Evolutionary conservation across 2,113 vertebrate genomes (phyloP), one percentile per base, ranked within the genome.

Genomic region (Sapajus apella): DNA sequence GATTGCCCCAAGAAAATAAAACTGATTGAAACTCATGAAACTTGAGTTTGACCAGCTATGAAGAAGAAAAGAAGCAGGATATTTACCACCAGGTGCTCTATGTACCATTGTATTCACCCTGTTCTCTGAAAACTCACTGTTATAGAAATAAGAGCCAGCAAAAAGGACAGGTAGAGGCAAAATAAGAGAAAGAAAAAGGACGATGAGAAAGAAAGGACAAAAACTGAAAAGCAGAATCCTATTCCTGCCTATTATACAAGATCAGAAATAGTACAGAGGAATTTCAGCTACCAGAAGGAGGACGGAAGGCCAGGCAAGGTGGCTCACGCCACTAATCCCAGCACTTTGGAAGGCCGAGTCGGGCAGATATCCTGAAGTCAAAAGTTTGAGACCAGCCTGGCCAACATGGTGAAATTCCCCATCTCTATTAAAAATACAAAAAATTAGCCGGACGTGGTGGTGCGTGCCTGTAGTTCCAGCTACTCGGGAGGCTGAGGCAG

Each of bases 11-110:
- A 43, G 30, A 43, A 90, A 94, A 83, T 18, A 95, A 90, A 94
- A 55, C 50, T 27, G 45, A 40, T 91, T 82, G 73, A 93, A 91
- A 82, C 23, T 88, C 89, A 79, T 66, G 73, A 79, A 95, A 77
- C 47, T 85, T 79, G 43, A 91, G 50, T 93, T 83, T 93, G 79
- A 93, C 37, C 0, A 5, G 72, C 3, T 17, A 66, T 37, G n/a
- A 90, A 35, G 52, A 94, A 85, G 23, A 91, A 75, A 76, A 66
- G 80, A 92, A 77, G 23, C 55, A 85, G 37, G 82, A 86, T 85
- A 72, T 88, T 96, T 85, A 50, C 21, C 45, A 91, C 32, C 8
- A 8, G 50, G 20, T 79, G 32, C 66, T 72, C 68, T 43, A 1
- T 40, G 56, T 52, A 72, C n/a, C 72, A 43, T 23, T 56, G 45